phyloP scores from a whole-genome alignment of 2,888 invertebrate species.

The Ornithoptera alexandrae region DNA sequence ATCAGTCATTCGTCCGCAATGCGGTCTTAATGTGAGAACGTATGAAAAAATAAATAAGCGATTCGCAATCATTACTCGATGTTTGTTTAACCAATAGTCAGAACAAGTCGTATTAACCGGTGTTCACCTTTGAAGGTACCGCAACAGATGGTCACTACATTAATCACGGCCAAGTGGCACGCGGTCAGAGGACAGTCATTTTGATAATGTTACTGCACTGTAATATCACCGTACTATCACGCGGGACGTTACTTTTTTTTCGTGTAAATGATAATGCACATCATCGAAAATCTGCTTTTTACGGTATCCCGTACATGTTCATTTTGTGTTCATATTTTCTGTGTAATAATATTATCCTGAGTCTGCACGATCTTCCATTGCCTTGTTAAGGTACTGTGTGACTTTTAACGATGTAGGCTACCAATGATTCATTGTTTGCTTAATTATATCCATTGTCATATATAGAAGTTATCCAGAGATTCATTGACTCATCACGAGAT shows the following conservation, averaged over 20 bases:
- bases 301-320: conserved; percentile 4
- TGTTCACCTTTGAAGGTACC: conserved; percentile 13
- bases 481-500: no score
- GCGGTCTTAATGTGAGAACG: conserved; percentile 1
- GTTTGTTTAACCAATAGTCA: conserved; percentile 20
- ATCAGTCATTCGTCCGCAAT: not conserved
- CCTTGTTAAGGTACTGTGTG: not conserved
- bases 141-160: conserved; percentile 25
- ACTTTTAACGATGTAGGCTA: no score
- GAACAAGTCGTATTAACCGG: conserved; percentile 9
- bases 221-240: conserved; percentile 10
- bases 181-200: conserved; percentile 25
- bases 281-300: conserved; percentile 4
- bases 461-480: no score
- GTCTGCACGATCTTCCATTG: not conserved
- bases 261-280: conserved; percentile 6
- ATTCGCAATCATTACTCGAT: conserved; percentile 8
- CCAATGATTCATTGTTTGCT: no score
- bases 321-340: conserved; percentile 1
- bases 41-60: conserved; percentile 8
- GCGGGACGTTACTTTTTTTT: conserved; percentile 9
- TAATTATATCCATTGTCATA: no score
- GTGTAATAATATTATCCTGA: conserved; percentile 5
- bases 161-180: conserved; percentile 25
- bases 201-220: conserved; percentile 25